Base-by-base conservation (phyloP, 2,888 invertebrate genomes). In the Pterostichus niger region DNA sequence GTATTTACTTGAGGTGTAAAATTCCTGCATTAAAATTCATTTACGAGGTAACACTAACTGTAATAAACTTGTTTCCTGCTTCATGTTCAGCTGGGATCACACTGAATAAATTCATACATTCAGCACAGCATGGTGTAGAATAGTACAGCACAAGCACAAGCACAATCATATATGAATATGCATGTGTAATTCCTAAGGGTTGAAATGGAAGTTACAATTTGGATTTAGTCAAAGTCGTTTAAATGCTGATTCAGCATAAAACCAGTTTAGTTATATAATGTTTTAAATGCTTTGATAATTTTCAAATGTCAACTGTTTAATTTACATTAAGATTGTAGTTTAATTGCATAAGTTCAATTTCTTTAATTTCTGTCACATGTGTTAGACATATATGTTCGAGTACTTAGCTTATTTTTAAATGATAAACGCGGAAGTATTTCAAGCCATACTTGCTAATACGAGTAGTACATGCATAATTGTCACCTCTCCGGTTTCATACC, bases 11-110 rank as follows among this genome's bases (percentile, higher is more conserved):
- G n/a, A 64, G 64, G 64, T 64, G 64, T 64, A 31, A 59, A 59
- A 59, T 59, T 59, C 31, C 59, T 31, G 59, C 59, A 59, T 59
- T 59, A 64, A 64, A 64, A 64, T 64, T 64, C 64, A 64, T 64
- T 64, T 64, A 64, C 33, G 7, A 35, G 33, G 35, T 24, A 11
- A 6, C 33, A 35, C 33, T 13, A 64, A 64, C 35, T 64, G 35
- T 64, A 64, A 64, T 64, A 64, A 64, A 64, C 33, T 40, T 64
- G 64, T 64, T 59, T 59, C 31, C 31, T 31, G 59, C 31, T 31
- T 1, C 24, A 24, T 3, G 24, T 24, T 24, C 24, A 59, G 13
- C 59, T 64, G 64, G 49, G 49, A 49, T 49, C 49, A 49, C 64
- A 35, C 31, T 64, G 64, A 11, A 64, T 64, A 64, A 64, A 64